Conservation (phyloP, 1,140 invertebrate genomes). For the Sarcophaga peregrina region DNA sequence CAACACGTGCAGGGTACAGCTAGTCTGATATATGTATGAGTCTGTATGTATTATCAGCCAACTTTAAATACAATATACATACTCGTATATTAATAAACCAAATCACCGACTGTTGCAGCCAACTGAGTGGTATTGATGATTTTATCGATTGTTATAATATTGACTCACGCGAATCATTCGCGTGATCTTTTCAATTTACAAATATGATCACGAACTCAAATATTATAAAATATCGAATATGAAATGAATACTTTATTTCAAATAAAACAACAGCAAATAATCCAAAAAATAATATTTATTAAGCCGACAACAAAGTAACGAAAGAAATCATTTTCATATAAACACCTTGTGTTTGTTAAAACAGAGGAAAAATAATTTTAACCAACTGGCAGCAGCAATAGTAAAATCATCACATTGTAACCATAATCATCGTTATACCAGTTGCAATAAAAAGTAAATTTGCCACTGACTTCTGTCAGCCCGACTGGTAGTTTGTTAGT, state of each 20-base stretch:
- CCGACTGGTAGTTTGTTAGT: neutral
- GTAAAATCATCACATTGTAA: neutral
- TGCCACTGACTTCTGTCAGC: neutral
- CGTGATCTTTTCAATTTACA: conserved; percentile 24
- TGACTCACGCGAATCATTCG: conserved; percentile 26
- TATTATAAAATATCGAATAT: neutral
- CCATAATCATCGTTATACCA: no score
- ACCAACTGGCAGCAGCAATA: neutral
- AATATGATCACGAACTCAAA: conserved; percentile 24
- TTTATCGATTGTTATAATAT: conserved; percentile 23
- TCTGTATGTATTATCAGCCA: no score
- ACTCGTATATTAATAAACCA: neutral
- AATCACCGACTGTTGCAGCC: neutral
- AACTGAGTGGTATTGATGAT: neutral
- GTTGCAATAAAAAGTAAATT: neutral
- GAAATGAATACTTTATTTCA: conserved; percentile 11
- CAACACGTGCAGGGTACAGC: no score
- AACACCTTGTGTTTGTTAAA: neutral
- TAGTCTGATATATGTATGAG: no score
- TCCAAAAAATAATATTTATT: neutral
- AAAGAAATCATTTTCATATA: neutral
- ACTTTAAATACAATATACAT: conserved; percentile 1
- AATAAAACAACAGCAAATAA: neutral
- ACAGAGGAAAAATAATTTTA: neutral
- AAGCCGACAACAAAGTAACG: neutral